These are phyloP conservation scores for Scaptomyza hsui DNA, from an alignment of 1,140 invertebrate genomes.

Conservation along the genomic window DNA sequence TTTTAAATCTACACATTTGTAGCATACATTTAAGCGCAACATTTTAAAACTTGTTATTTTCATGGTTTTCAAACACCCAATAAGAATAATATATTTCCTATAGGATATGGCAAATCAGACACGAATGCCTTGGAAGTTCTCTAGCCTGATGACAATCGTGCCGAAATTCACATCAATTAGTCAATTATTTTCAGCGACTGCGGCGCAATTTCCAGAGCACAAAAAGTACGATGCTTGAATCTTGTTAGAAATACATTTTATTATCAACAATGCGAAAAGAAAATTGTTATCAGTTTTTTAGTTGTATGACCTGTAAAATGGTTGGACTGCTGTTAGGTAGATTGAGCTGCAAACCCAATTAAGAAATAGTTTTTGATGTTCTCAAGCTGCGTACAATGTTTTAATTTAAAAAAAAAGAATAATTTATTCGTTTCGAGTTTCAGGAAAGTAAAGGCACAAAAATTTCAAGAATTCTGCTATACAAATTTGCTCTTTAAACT, in stretches of 20 bases:
- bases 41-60: too few relatives aligned
- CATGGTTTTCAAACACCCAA: too few relatives aligned
- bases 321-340: background rate
- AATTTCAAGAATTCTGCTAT: too few relatives aligned
- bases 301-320: background rate
- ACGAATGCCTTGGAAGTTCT: constrained; percentile 28
- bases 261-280: constrained; percentile 6
- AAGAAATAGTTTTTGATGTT: too few relatives aligned
- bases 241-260: constrained; percentile 11
- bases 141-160: constrained; percentile 23
- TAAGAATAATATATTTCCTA: too few relatives aligned
- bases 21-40: too few relatives aligned
- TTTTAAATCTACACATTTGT: too few relatives aligned
- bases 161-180: constrained; percentile 17
- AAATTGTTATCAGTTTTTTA: constrained; percentile 11
- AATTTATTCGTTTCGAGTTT: too few relatives aligned
- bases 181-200: constrained; percentile 16
- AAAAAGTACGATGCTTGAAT: constrained; percentile 5
- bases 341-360: background rate
- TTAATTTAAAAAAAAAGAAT: background rate
- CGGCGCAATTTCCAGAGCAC: constrained; percentile 30
- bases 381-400: too few relatives aligned
- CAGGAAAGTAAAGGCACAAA: too few relatives aligned
- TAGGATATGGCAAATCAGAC: constrained; percentile 16
- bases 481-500: background rate